A percentile compares a stretch with the other conserved stretches of the same genome.
phyloP scores from a whole-genome alignment of 1,140 invertebrate genomes.

The Drosophila rhopaloa region DNA sequence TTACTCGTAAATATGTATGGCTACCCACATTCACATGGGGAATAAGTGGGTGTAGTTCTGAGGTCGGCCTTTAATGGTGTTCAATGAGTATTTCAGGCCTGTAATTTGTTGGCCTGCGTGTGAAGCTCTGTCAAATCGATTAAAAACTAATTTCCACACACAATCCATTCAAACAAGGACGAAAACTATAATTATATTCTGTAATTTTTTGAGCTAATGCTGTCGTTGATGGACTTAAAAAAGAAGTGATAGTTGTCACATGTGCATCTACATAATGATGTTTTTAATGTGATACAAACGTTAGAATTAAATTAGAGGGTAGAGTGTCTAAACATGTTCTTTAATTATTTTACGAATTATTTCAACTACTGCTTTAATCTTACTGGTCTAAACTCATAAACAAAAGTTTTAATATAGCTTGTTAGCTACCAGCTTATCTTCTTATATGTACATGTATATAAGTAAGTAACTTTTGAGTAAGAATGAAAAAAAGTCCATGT shows the following conservation, averaged over 20 bases:
- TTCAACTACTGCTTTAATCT: too few species aligned
- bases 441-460: background rate
- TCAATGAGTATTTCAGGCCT: slow-evolving; percentile 45
- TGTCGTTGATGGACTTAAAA: slow-evolving; percentile 32
- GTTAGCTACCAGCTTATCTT: background rate
- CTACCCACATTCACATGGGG: slow-evolving; percentile 22
- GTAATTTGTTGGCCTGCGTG: slow-evolving; percentile 63
- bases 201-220: slow-evolving; percentile 23
- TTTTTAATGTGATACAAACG: background rate
- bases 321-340: too few species aligned
- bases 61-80: slow-evolving; percentile 29
- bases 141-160: slow-evolving; percentile 77
- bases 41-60: slow-evolving; percentile 19
- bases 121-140: slow-evolving; percentile 76
- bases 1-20: slow-evolving; percentile 50
- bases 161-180: slow-evolving; percentile 31
- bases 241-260: background rate
- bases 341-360: too few species aligned
- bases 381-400: too few species aligned
- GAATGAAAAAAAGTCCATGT: background rate
- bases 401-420: background rate
- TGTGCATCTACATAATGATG: background rate
- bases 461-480: background rate
- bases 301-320: background rate
- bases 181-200: slow-evolving; percentile 34